phyloP scores from a whole-genome alignment of 1,140 invertebrate genomes.

The Physella acuta region DNA sequence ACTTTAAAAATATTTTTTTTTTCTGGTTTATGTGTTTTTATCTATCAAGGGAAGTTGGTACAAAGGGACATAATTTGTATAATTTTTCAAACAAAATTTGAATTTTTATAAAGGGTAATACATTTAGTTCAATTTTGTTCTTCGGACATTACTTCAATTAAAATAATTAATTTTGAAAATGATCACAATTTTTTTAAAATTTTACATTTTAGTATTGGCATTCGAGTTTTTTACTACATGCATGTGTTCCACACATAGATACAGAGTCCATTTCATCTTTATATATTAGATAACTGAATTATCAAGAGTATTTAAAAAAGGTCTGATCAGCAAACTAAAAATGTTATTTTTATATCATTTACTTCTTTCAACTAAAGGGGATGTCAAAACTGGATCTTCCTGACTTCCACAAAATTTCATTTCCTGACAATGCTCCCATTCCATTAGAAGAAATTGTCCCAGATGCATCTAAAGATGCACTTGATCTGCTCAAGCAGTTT shows the following conservation, averaged over 20 bases:
- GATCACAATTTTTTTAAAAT: no score
- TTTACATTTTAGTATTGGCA: no score
- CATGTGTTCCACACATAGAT: no score
- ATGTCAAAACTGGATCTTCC: slow-evolving; percentile 74
- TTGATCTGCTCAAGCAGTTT: slow-evolving; percentile 77
- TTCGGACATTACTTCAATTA: neutral
- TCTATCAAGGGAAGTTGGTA: no score
- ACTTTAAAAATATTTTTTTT: no score
- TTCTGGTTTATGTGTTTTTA: no score
- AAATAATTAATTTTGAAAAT: no score
- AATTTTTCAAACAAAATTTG: no score
- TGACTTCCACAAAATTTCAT: slow-evolving; percentile 95
- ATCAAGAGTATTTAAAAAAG: no score
- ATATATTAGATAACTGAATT: neutral
- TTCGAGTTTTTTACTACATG: no score
- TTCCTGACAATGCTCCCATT: slow-evolving; percentile 75
- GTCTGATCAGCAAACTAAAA: neutral
- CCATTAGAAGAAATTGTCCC: slow-evolving; percentile 72
- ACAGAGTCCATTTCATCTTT: neutral
- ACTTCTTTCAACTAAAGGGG: slow-evolving; percentile 69
- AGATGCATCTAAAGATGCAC: slow-evolving; percentile 70
- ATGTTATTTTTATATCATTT: slow-evolving; percentile 1
- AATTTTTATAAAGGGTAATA: no score
- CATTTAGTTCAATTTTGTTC: neutral
- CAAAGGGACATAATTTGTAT: no score